phyloP scores from a whole-genome alignment of 2,113 vertebrate genomes.

The Petromus typicus region DNA sequence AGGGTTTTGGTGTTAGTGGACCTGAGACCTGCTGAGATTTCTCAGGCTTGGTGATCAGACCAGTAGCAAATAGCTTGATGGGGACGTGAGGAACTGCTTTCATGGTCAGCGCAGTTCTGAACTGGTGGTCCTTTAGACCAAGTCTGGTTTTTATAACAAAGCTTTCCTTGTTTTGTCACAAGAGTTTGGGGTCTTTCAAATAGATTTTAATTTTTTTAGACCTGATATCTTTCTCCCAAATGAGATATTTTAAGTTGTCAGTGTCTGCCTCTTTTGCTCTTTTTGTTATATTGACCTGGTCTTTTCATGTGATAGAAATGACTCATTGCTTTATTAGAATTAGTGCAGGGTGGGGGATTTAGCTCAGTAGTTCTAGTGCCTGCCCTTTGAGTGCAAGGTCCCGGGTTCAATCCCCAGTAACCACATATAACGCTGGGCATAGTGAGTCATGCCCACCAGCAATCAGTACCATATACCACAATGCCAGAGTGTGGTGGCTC shows the following conservation, averaged over 20 bases:
- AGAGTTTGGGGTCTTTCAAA: constrained; percentile 26
- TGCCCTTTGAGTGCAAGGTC: no score
- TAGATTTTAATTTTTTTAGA: constrained; percentile 53
- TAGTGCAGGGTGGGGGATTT: no score
- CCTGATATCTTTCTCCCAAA: not conserved
- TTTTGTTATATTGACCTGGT: constrained; percentile 25
- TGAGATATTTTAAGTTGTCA: constrained; percentile 41
- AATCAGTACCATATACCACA: no score
- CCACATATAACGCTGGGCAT: no score
- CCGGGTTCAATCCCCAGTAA: no score
- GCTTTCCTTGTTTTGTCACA: constrained; percentile 24
- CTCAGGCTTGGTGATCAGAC: constrained; percentile 34
- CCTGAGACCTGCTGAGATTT: constrained; percentile 44
- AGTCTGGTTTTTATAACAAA: constrained; percentile 24
- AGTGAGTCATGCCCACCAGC: no score
- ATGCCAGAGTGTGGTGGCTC: no score
- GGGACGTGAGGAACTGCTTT: not conserved
- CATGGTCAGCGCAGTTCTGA: constrained; percentile 10
- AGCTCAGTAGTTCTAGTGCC: no score
- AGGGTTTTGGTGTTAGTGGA: constrained; percentile 29
- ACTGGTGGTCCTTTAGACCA: constrained; percentile 9
- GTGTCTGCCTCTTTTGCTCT: constrained; percentile 16
- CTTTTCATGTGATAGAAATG: constrained; percentile 49
- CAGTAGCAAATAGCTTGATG: not conserved
- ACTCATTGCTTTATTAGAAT: constrained; percentile 39